These are phyloP conservation scores for Poecilia gillii DNA, from an alignment of 2,797 vertebrate genomes.

Conservation along the genomic window DNA sequence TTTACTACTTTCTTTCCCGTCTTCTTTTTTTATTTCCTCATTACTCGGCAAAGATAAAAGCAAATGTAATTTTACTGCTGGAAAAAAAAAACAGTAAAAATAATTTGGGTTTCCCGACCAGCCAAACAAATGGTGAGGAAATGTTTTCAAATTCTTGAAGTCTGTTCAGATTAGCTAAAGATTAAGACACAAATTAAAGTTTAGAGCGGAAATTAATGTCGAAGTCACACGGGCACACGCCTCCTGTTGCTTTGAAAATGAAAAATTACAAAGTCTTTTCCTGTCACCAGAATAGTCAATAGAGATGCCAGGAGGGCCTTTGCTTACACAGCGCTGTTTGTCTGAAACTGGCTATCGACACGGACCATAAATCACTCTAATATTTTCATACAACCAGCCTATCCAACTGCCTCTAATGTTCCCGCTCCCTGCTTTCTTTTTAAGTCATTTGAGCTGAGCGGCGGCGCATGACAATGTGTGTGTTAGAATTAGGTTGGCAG, in stretches of 20 bases:
- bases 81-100: not conserved
- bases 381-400: conserved; percentile 70
- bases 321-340: conserved; percentile 72
- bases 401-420: conserved; percentile 69
- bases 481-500: conserved; percentile 46
- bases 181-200: not conserved
- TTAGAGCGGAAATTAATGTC: not conserved
- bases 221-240: conserved; percentile 23
- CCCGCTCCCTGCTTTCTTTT: conserved; percentile 62
- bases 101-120: not conserved
- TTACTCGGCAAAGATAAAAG: not conserved
- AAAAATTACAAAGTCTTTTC: conserved; percentile 45
- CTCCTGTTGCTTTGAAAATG: conserved; percentile 43
- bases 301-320: conserved; percentile 57
- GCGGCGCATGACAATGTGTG: conserved; percentile 55
- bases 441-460: conserved; percentile 65
- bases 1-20: not conserved
- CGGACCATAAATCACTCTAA: conserved; percentile 75
- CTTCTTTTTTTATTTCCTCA: not conserved
- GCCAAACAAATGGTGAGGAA: not conserved
- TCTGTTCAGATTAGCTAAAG: not conserved
- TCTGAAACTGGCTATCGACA: conserved; percentile 66
- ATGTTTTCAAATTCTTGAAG: not conserved
- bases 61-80: not conserved
- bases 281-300: conserved; percentile 45